These are phyloP conservation scores for Agriotes lineatus DNA, from an alignment of 2,888 invertebrate genomes.

Conservation along the genomic window DNA sequence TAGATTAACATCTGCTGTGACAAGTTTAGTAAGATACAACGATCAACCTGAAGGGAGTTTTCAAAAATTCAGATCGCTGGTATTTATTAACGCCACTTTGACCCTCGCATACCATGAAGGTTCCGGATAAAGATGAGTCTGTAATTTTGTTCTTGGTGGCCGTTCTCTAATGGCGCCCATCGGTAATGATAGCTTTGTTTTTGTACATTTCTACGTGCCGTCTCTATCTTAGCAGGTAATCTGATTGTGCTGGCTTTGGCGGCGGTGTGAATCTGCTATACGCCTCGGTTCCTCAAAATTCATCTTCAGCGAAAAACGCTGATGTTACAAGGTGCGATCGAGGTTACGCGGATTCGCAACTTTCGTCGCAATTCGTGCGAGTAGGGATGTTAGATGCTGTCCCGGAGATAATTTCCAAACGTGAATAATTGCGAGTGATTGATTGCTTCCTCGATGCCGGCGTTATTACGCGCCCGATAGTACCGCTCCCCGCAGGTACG, in stretches of 20 bases:
- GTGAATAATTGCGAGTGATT: slow-evolving; percentile 6
- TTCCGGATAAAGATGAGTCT: neutral
- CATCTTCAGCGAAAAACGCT: too few relatives aligned
- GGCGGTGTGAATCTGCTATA: neutral
- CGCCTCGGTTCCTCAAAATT: too few relatives aligned
- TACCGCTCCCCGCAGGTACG: neutral
- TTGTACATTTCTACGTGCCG: neutral
- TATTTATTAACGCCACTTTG: too few relatives aligned
- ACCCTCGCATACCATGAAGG: neutral
- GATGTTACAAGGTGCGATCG: too few relatives aligned
- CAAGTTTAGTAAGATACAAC: too few relatives aligned
- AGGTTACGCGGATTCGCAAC: neutral
- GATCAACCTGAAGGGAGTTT: too few relatives aligned
- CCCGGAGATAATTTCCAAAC: neutral
- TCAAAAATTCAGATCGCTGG: too few relatives aligned
- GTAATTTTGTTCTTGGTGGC: neutral
- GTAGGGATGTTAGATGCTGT: neutral
- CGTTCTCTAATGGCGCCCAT: neutral
- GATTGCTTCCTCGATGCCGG: neutral
- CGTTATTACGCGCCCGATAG: neutral
- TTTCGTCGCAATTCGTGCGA: neutral
- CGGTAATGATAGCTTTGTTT: slow-evolving; percentile 2
- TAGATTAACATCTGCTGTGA: too few relatives aligned
- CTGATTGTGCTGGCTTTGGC: neutral
- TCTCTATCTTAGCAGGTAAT: neutral